These are phyloP conservation scores for Turdus rufiventris DNA, from an alignment of 2,113 vertebrate species.

Conservation along the genomic window DNA sequence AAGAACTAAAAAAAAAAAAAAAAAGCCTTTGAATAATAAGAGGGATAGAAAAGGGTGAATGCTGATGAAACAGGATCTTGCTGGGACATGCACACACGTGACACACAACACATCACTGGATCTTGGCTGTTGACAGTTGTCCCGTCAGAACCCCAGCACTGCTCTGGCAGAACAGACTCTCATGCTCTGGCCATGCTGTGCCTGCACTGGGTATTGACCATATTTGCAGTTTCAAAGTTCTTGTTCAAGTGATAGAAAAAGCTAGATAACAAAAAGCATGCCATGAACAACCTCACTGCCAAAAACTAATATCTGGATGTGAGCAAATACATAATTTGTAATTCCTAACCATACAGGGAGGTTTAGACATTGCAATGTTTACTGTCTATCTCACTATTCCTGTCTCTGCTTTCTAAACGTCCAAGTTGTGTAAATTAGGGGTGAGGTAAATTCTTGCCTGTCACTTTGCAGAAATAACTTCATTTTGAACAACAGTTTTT, in stretches of 20 bases:
- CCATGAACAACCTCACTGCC: background rate
- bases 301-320: background rate
- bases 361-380: background rate
- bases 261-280: background rate
- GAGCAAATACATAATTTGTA: background rate
- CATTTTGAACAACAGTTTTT: background rate
- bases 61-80: background rate
- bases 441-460: background rate
- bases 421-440: background rate
- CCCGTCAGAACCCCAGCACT: background rate
- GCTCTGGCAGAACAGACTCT: background rate
- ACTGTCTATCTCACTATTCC: background rate
- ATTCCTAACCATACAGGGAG: background rate
- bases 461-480: background rate
- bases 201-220: background rate
- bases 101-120: background rate
- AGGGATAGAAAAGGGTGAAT: background rate
- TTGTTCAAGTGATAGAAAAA: background rate
- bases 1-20: background rate
- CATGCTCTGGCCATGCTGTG: accelerated
- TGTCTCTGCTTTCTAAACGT: background rate
- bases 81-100: background rate
- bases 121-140: background rate
- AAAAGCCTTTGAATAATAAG: background rate
- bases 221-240: background rate